phyloP scores from a whole-genome alignment of 2,888 invertebrate genomes.

The Zygothrica quintamaculata region DNA sequence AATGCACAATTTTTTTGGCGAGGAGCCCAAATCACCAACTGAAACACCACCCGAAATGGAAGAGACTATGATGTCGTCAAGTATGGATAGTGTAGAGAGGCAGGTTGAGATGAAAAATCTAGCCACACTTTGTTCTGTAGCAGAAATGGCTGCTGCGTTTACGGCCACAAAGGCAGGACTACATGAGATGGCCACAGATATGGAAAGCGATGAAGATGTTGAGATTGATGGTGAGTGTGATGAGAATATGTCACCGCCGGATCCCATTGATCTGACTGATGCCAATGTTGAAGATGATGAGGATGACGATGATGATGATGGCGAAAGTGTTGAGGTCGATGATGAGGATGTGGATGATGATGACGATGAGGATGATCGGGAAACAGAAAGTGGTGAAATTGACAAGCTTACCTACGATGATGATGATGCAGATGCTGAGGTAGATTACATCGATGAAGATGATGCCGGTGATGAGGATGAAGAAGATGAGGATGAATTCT shows the following conservation, averaged over 20 bases:
- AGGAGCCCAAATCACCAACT: slow-evolving; percentile 85
- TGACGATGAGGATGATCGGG: slow-evolving; percentile 71
- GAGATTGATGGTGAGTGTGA: slow-evolving; percentile 50
- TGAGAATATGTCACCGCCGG: slow-evolving; percentile 70
- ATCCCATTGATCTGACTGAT: slow-evolving; percentile 63
- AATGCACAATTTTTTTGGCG: slow-evolving; percentile 83
- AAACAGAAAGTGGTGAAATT: slow-evolving; percentile 78
- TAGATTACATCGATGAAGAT: slow-evolving; percentile 80
- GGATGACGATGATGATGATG: slow-evolving; percentile 59
- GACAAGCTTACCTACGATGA: slow-evolving; percentile 68
- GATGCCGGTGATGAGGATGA: slow-evolving; percentile 74
- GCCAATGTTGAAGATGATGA: slow-evolving; percentile 49
- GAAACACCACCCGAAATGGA: slow-evolving; percentile 82
- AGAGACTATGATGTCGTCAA: slow-evolving; percentile 66
- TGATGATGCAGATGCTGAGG: slow-evolving; percentile 66
- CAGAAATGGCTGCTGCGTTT: slow-evolving; percentile 78
- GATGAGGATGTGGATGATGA: slow-evolving; percentile 66
- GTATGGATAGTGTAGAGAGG: slow-evolving; percentile 52
- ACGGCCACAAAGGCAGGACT: slow-evolving; percentile 56
- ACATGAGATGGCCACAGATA: slow-evolving; percentile 46
- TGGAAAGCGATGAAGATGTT: slow-evolving; percentile 62
- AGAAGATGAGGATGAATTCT: slow-evolving; percentile 71
- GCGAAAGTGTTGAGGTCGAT: slow-evolving; percentile 67
- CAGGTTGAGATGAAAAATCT: slow-evolving; percentile 81
- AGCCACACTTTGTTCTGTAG: slow-evolving; percentile 81